phyloP scores from a whole-genome alignment of 2,797 vertebrate species.

The Tenualosa thibaudeaui region DNA sequence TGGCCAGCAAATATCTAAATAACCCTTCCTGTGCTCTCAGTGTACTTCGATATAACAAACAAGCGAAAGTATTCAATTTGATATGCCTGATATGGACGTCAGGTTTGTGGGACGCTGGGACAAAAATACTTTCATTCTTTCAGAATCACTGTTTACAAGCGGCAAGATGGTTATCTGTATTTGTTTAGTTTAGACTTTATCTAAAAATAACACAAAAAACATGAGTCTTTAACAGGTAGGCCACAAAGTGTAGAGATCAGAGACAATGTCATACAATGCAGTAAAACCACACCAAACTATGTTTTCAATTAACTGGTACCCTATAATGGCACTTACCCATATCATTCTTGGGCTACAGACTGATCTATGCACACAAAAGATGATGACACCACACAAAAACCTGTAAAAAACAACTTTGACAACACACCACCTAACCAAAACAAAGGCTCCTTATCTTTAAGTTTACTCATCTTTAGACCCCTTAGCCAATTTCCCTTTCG shows the following conservation, averaged over 20 bases:
- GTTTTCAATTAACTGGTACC: not conserved
- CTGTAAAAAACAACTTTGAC: not conserved
- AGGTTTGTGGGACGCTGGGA: not conserved
- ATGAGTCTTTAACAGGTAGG: not conserved
- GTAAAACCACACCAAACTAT: not conserved
- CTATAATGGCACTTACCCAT: not conserved
- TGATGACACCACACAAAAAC: not conserved
- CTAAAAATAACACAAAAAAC: not conserved
- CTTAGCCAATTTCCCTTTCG: slow-evolving; percentile 46
- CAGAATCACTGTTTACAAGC: not conserved
- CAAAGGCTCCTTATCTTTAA: not conserved
- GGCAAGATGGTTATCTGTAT: not conserved
- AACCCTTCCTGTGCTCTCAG: not conserved
- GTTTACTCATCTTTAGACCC: slow-evolving; percentile 57
- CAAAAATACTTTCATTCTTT: not conserved
- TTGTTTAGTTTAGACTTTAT: not conserved
- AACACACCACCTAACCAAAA: not conserved
- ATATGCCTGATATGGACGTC: not conserved
- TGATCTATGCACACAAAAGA: not conserved
- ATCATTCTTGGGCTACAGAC: not conserved
- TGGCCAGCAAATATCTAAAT: not conserved
- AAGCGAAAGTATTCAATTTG: not conserved
- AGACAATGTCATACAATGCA: not conserved
- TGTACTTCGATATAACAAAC: not conserved
- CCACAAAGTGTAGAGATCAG: not conserved